These are phyloP conservation scores for Venustaconcha ellipsiformis DNA, from an alignment of 1,140 invertebrate genomes.

Conservation along the genomic window DNA sequence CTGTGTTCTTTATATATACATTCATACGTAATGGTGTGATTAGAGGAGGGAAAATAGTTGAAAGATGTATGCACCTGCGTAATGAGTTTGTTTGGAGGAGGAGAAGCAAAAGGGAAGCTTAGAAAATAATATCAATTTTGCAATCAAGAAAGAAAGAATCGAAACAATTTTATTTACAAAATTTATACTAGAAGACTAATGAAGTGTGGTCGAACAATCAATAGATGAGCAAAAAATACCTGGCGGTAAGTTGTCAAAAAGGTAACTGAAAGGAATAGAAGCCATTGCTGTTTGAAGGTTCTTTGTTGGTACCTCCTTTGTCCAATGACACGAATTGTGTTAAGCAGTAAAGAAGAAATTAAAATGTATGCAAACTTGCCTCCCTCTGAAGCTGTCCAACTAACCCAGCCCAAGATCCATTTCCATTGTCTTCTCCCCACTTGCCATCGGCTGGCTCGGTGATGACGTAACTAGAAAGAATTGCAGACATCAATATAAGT, in stretches of 20 bases:
- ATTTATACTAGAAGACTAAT: background rate
- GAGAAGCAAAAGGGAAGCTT: background rate
- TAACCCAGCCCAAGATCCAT: slow-evolving; percentile 45
- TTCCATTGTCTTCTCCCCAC: slow-evolving; percentile 33
- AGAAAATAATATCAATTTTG: background rate
- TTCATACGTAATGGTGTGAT: too few relatives aligned
- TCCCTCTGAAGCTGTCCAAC: slow-evolving; percentile 47
- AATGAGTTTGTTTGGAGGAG: too few relatives aligned
- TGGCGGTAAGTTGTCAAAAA: background rate
- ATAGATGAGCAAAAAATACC: background rate
- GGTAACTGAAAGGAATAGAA: background rate
- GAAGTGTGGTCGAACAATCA: background rate
- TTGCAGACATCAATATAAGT: background rate
- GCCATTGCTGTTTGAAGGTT: too few relatives aligned
- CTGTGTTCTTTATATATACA: too few relatives aligned
- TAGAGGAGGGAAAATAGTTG: background rate
- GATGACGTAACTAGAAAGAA: slow-evolving; percentile 32
- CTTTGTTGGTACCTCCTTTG: too few relatives aligned
- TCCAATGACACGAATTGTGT: background rate
- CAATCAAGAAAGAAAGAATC: background rate
- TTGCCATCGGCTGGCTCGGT: slow-evolving; percentile 38
- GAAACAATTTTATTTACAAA: background rate
- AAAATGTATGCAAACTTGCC: slow-evolving; percentile 21
- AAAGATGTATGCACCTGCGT: background rate
- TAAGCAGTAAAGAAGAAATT: background rate